A percentile compares a stretch with the other conserved stretches of the same genome.
phyloP scores from a whole-genome alignment of 2,888 invertebrate species.

The Ophioninae sp. region DNA sequence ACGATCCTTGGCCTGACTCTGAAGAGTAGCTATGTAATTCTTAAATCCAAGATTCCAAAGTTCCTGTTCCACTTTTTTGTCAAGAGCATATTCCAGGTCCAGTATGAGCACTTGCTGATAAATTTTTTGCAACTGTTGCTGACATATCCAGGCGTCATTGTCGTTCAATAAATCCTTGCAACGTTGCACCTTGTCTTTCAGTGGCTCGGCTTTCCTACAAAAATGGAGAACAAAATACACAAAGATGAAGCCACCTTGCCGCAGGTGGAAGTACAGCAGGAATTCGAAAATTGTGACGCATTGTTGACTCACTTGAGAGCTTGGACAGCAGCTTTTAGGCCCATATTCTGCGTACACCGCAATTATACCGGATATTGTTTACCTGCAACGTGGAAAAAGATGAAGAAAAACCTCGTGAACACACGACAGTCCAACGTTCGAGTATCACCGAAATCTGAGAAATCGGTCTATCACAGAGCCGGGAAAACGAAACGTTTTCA shows the following conservation, averaged over 20 bases:
- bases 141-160: conserved; percentile 82
- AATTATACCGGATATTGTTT: conserved; percentile 66
- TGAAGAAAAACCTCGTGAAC: not conserved
- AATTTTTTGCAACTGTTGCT: conserved; percentile 81
- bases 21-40: conserved; percentile 91
- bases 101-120: conserved; percentile 85
- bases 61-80: conserved; percentile 94
- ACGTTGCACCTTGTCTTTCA: conserved; percentile 87
- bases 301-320: conserved; percentile 85
- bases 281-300: not conserved
- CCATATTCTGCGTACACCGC: conserved; percentile 83
- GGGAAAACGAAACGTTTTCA: conserved; percentile 14
- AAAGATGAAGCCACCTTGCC: not conserved
- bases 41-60: conserved; percentile 95
- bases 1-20: conserved; percentile 89
- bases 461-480: not conserved
- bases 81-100: conserved; percentile 93
- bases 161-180: conserved; percentile 83
- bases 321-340: conserved; percentile 89
- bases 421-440: not conserved
- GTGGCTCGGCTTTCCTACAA: conserved; percentile 88
- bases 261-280: not conserved
- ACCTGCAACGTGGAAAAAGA: conserved; percentile 62
- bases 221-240: not conserved
- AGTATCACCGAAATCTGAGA: conserved; percentile 12